Evolutionary conservation across 2,888 invertebrate genomes (phyloP).

Genomic region (Strigamia transsilvanica): DNA sequence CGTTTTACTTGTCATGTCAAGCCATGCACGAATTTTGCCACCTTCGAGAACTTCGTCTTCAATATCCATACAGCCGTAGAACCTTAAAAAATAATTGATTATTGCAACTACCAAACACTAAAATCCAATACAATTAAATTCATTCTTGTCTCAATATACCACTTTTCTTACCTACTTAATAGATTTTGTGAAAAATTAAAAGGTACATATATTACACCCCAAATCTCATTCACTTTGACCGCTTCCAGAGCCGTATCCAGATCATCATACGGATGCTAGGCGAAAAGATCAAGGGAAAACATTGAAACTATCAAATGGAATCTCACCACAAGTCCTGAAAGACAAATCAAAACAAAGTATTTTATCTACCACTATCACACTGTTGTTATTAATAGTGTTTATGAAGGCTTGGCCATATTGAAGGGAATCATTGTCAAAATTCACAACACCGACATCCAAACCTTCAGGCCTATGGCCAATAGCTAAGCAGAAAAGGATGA

Average conservation of each 20-base stretch:
- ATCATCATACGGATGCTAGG: background rate
- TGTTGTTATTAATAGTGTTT: slow-evolving; percentile 9
- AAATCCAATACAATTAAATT: no score
- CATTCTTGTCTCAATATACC: background rate
- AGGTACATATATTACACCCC: slow-evolving; percentile 55
- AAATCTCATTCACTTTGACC: slow-evolving; percentile 51
- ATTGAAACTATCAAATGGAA: background rate
- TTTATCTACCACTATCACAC: slow-evolving; percentile 14
- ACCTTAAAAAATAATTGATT: slow-evolving; percentile 63
- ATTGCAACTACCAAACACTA: no score
- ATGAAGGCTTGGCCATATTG: slow-evolving; percentile 19
- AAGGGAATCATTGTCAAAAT: slow-evolving; percentile 60
- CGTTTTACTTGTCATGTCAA: slow-evolving; percentile 87
- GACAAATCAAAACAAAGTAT: background rate
- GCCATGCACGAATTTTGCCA: slow-evolving; percentile 87
- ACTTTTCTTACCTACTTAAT: slow-evolving; percentile 54
- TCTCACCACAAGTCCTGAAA: background rate
- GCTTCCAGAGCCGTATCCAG: slow-evolving; percentile 24
- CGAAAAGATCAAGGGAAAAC: background rate
- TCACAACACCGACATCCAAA: slow-evolving; percentile 64
- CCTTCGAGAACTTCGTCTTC: slow-evolving; percentile 87
- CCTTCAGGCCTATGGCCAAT: slow-evolving; percentile 61
- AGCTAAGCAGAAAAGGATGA: slow-evolving; percentile 64
- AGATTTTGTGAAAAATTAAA: slow-evolving; percentile 55
- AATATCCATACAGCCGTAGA: slow-evolving; percentile 80